Evolutionary conservation across 2,888 invertebrate genomes (phyloP), one percentile per base, ranked within the genome.

Genomic region (Dryocosmus kuriphilus): DNA sequence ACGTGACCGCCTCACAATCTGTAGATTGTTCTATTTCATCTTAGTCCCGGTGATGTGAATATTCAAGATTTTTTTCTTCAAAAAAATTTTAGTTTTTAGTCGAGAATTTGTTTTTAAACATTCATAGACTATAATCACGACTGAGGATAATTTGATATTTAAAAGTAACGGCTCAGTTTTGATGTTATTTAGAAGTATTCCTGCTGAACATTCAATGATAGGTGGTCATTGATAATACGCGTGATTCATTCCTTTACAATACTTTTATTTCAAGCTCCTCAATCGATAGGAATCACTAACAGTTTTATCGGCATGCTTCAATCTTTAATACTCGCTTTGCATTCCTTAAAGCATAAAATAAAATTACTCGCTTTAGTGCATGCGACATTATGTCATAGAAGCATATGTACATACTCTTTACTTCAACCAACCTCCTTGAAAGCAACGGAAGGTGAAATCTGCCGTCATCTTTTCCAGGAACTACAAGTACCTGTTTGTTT

Each of bases 391-490:
- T 63, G 62, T 63, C 62, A 63, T 63, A 4, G 8, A 63, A n/a
- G 22, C 62, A n/a, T 63, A 14, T 57, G 57, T 22, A 57, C 14
- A 14, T 24, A 22, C 14, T 24, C 22, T 32, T 35, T 38, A 35
- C n/a, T 63, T 63, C 1, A 63, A 46, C 51, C 4, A n/a, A 71
- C 46, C 46, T 71, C 67, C 67, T 71, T 71, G 19, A 27, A 46
- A 41, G 27, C 7, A 46, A 27, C 30, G 46, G 46, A 71, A 71
- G 46, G 27, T 71, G 30, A 71, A 46, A 71, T 51, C 67, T 71
- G 67, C 51, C 67, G 46, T 46, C 41, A 71, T 46, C 19, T 71
- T 71, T 71, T 46, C 67, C 19, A n/a, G 27, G 27, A 71, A 46
- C 11, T 30, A 51, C 46, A 71, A 71, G 30, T 71, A 46, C 24